phyloP scores from a whole-genome alignment of 1,140 invertebrate species.

The Diplogasteroides magnus region DNA sequence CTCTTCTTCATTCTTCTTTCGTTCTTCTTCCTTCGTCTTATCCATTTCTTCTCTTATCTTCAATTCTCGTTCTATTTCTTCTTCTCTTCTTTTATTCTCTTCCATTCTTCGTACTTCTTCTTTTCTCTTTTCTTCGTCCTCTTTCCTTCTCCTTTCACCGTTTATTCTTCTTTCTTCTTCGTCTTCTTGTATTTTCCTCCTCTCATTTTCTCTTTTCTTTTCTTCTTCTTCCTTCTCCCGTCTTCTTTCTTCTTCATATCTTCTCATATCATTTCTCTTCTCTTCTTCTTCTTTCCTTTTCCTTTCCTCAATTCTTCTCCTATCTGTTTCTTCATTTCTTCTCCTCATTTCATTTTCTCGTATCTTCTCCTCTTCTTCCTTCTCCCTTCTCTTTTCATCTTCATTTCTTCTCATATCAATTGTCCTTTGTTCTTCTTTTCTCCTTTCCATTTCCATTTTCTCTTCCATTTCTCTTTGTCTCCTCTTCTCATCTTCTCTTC shows the following conservation, averaged over 20 bases:
- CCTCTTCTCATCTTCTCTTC: neutral
- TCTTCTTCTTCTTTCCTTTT: neutral
- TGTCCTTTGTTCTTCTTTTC: neutral
- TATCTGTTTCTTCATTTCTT: neutral
- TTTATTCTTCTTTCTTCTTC: slow-evolving; percentile 5
- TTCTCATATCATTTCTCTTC: neutral
- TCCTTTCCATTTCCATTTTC: neutral
- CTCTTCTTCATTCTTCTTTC: neutral
- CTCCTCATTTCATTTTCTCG: slow-evolving; percentile 3
- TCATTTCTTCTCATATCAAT: neutral
- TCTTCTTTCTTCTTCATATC: slow-evolving; percentile 4
- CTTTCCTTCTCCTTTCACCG: neutral
- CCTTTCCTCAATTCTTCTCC: neutral
- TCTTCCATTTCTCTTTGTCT: slow-evolving; percentile 1
- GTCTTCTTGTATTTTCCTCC: slow-evolving; percentile 4
- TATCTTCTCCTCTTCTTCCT: neutral
- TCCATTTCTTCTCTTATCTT: neutral
- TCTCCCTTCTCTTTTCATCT: too few relatives aligned
- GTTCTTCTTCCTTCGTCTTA: neutral
- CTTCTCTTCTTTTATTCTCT: neutral
- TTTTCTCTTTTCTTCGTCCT: slow-evolving; percentile 9
- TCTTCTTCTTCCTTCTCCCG: neutral
- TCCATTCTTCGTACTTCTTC: neutral
- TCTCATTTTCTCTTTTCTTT: neutral
- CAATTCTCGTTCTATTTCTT: neutral